These are phyloP conservation scores for Melozone crissalis DNA, from an alignment of 2,113 vertebrate genomes.

Conservation along the genomic window DNA sequence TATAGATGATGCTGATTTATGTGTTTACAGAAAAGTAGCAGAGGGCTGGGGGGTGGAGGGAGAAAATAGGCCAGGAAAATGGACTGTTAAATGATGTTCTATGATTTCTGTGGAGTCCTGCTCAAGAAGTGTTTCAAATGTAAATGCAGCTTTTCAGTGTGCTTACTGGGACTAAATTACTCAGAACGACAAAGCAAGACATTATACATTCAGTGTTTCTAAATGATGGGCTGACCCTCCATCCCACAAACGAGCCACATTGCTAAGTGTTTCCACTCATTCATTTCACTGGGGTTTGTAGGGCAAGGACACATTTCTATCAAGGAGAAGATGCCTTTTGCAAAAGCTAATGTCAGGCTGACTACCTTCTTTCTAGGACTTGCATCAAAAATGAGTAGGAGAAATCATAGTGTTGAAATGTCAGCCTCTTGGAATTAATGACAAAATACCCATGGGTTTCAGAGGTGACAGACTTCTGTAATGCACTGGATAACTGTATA, in stretches of 20 bases:
- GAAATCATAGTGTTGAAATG: neutral
- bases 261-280: neutral
- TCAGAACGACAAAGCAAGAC: neutral
- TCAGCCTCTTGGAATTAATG: neutral
- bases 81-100: constrained; percentile 44
- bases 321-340: neutral
- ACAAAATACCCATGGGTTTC: neutral
- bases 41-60: neutral
- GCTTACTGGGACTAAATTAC: constrained; percentile 6
- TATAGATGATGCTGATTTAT: constrained; percentile 78
- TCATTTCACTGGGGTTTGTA: neutral
- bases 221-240: neutral
- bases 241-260: neutral
- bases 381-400: neutral
- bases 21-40: constrained; percentile 70
- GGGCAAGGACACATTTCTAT: neutral
- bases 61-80: constrained; percentile 13
- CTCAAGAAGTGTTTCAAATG: constrained; percentile 31
- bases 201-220: neutral
- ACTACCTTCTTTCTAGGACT: neutral
- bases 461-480: neutral
- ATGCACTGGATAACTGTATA: neutral
- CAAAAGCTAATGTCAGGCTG: neutral
- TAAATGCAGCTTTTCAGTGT: neutral
- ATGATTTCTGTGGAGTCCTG: constrained; percentile 19